These are phyloP conservation scores for Amyelois transitella DNA, from an alignment of 1,140 invertebrate species.

Conservation along the genomic window DNA sequence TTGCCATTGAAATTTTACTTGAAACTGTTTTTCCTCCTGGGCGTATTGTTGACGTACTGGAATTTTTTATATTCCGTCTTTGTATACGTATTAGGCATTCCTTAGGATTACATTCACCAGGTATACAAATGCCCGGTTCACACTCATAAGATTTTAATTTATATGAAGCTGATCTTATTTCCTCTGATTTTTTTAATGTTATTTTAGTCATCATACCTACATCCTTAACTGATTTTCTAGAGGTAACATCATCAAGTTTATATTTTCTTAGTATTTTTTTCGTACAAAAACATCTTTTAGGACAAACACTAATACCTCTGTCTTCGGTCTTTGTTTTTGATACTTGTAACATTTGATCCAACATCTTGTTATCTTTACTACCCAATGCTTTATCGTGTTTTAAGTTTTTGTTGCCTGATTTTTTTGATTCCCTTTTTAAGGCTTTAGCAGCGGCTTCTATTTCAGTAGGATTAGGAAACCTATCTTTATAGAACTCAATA, in stretches of 20 bases:
- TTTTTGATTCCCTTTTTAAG: neutral
- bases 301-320: neutral
- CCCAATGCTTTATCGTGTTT: neutral
- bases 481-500: conserved; percentile 10
- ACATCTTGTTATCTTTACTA: neutral
- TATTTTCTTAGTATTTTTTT: neutral
- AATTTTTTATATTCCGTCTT: conserved; percentile 11
- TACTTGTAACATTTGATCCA: neutral
- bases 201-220: neutral
- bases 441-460: neutral
- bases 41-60: conserved; percentile 5
- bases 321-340: neutral
- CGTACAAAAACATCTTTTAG: conserved; percentile 2
- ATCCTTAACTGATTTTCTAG: neutral
- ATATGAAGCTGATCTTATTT: neutral
- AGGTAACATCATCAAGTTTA: neutral
- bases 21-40: neutral
- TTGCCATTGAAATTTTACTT: neutral
- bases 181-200: neutral
- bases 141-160: conserved; percentile 24
- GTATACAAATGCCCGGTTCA: conserved; percentile 24
- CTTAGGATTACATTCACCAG: conserved; percentile 25
- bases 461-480: neutral
- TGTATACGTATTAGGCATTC: conserved; percentile 16
- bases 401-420: neutral